Conservation (phyloP, 2,113 vertebrate genomes). For the Spilogale gracilis region DNA sequence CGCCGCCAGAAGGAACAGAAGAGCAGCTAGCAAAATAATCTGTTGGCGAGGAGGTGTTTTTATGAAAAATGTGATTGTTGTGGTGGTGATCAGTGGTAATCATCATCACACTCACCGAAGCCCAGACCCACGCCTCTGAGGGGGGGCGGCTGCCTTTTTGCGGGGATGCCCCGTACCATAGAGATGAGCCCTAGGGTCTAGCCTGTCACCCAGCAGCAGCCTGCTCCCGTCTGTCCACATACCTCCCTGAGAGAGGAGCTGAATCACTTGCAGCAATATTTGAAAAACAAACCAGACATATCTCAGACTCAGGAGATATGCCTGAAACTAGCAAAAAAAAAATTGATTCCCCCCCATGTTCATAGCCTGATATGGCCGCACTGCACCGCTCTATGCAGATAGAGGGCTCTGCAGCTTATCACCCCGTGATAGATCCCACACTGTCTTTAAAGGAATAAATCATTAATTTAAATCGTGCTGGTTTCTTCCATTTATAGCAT, state of each 20-base stretch:
- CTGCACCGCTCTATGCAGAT: conserved; percentile 85
- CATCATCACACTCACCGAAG: neutral
- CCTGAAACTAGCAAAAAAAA: conserved; percentile 84
- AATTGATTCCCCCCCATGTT: conserved; percentile 81
- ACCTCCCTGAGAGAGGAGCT: conserved; percentile 58
- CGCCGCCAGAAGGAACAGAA: conserved; percentile 65
- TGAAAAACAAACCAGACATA: conserved; percentile 86
- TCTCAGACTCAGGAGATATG: conserved; percentile 84
- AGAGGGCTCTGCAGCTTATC: conserved; percentile 85
- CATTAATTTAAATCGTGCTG: conserved; percentile 85
- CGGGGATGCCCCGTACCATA: neutral
- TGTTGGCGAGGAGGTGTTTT: conserved; percentile 44
- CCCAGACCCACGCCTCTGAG: neutral
- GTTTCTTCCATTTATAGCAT: conserved; percentile 79
- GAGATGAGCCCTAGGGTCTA: neutral
- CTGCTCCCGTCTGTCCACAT: neutral
- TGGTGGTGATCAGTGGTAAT: neutral
- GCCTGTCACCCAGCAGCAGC: neutral
- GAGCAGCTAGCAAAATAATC: conserved; percentile 63
- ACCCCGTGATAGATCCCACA: conserved; percentile 80
- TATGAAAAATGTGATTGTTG: conserved; percentile 15
- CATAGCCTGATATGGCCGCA: conserved; percentile 81
- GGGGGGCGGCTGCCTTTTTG: accelerated
- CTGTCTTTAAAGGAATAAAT: conserved; percentile 85
- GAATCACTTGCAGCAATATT: conserved; percentile 72